These are phyloP conservation scores for Calypte anna DNA, from an alignment of 2,113 vertebrate genomes.

Conservation along the genomic window DNA sequence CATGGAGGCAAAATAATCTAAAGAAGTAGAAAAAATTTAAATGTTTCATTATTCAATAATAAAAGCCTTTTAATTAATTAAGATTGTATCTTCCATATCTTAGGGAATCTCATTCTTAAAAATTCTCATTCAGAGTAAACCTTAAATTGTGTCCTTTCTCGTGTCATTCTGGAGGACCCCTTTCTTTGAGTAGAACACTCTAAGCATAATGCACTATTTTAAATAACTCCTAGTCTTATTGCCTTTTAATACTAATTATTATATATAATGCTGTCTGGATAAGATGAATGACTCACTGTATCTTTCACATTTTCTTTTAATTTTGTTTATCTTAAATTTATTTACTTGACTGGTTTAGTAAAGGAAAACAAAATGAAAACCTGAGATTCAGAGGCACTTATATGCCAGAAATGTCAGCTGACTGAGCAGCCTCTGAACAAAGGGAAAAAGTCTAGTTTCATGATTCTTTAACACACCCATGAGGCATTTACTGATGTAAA, in stretches of 20 bases:
- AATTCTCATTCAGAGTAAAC: not conserved
- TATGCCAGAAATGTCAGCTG: not conserved
- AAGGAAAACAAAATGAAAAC: not conserved
- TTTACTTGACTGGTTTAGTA: not conserved
- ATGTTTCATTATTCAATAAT: not conserved
- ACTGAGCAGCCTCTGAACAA: not conserved
- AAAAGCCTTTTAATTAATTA: not conserved
- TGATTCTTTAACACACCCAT: not conserved
- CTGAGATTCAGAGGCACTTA: not conserved
- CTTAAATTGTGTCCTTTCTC: fast-evolving
- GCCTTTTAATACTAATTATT: not conserved
- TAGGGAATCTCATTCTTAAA: not conserved
- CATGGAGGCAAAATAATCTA: not conserved
- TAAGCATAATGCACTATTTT: not conserved
- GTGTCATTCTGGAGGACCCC: not conserved
- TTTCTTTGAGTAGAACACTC: not conserved
- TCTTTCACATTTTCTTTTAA: not conserved
- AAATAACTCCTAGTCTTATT: not conserved
- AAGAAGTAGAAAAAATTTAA: not conserved
- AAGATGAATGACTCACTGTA: not conserved
- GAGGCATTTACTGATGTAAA: not conserved
- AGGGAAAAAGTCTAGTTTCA: not conserved
- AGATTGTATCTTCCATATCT: not conserved
- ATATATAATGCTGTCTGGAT: not conserved
- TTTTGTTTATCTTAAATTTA: not conserved